Conservation (phyloP, 2,113 vertebrate genomes). For the Sakesphorus luctuosus region DNA sequence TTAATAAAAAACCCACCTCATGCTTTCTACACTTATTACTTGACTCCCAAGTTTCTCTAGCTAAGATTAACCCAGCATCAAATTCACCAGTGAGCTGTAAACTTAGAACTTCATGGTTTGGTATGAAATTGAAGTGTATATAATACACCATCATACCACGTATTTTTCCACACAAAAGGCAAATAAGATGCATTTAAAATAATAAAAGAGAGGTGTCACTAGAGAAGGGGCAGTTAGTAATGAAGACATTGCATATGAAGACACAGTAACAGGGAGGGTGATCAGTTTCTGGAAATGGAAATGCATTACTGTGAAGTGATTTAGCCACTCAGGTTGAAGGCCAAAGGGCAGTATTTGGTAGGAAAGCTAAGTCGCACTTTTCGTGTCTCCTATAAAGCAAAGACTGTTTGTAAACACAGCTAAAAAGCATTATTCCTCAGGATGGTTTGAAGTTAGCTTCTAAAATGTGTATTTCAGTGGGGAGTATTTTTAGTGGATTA, state of each 20-base stretch:
- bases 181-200: neutral
- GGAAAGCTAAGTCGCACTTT: neutral
- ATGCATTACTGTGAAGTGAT: neutral
- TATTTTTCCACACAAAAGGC: neutral
- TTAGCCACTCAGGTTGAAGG: neutral
- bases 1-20: neutral
- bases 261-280: neutral
- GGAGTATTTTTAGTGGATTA: neutral
- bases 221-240: neutral
- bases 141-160: neutral
- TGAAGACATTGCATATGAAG: neutral
- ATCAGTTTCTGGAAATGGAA: neutral
- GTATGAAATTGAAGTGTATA: neutral
- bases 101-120: neutral
- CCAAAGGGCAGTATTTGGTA: neutral
- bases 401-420: neutral
- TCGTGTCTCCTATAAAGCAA: neutral
- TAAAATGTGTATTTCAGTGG: neutral
- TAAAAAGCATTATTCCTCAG: neutral
- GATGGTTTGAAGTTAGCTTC: neutral
- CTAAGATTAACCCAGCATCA: neutral
- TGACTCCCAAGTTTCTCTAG: neutral
- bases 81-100: neutral
- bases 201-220: neutral
- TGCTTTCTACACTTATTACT: neutral